Conservation (phyloP, 2,888 invertebrate genomes). For the Emmelina monodactyla region DNA sequence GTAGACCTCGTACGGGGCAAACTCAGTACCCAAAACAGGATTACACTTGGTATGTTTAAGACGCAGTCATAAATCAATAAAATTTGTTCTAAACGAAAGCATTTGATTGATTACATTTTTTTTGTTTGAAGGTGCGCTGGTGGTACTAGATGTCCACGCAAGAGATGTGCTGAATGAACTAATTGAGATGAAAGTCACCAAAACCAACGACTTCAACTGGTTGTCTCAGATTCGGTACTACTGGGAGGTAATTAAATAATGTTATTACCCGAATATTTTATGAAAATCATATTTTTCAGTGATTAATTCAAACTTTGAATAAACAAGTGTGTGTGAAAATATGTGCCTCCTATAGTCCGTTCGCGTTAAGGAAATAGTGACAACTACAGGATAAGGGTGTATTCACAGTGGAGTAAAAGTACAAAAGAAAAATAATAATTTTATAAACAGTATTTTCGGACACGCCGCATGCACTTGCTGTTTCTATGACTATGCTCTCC, state of each 20-base stretch:
- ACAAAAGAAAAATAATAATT: too few relatives aligned
- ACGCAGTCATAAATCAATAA: neutral
- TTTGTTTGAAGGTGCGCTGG: constrained; percentile 74
- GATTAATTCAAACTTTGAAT: neutral
- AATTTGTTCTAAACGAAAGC: neutral
- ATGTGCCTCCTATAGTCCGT: too few relatives aligned
- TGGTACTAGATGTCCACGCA: constrained; percentile 93
- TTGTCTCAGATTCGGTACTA: constrained; percentile 80
- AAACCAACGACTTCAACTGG: constrained; percentile 90
- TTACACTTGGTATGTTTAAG: constrained; percentile 80
- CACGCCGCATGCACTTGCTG: too few relatives aligned
- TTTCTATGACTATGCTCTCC: too few relatives aligned
- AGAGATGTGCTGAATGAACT: constrained; percentile 83
- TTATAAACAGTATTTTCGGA: too few relatives aligned
- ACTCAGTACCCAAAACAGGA: constrained; percentile 84
- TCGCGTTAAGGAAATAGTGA: too few relatives aligned
- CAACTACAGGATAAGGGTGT: too few relatives aligned
- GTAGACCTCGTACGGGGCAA: constrained; percentile 88
- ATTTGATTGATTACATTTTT: neutral
- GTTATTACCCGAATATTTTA: neutral
- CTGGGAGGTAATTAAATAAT: constrained; percentile 69
- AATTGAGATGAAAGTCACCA: constrained; percentile 69
- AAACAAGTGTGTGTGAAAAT: too few relatives aligned
- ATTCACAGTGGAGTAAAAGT: too few relatives aligned
- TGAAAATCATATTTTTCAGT: neutral